Evolutionary conservation across 1,140 invertebrate genomes (phyloP).

Genomic region (Camponotus pennsylvanicus): DNA sequence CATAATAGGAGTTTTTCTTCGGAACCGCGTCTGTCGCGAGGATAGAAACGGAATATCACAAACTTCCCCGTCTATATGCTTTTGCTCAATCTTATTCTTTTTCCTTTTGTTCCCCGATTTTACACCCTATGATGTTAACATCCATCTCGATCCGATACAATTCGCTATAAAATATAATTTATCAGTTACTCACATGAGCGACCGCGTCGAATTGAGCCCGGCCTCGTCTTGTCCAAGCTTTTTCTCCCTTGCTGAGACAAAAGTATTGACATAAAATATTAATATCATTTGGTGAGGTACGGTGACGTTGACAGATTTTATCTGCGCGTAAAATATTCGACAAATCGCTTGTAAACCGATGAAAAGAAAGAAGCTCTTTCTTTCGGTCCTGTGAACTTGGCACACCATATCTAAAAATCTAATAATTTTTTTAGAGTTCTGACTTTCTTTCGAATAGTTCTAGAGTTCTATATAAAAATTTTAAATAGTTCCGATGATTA

Average conservation of each 20-base stretch:
- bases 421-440: too few relatives aligned
- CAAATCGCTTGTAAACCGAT: neutral
- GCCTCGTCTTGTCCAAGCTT: conserved; percentile 22
- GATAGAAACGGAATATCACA: neutral
- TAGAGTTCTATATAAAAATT: too few relatives aligned
- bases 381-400: too few relatives aligned
- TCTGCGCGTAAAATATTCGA: neutral
- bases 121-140: neutral
- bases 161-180: conserved; percentile 53
- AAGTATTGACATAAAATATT: conserved; percentile 59
- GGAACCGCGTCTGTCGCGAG: conserved; percentile 1
- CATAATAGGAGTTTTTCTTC: neutral
- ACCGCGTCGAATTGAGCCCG: conserved; percentile 39
- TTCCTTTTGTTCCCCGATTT: neutral
- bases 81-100: conserved; percentile 29
- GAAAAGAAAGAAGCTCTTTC: neutral
- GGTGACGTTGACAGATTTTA: conserved; percentile 27
- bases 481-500: too few relatives aligned
- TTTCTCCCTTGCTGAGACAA: conserved; percentile 9
- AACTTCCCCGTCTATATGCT: neutral
- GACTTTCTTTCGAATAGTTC: too few relatives aligned
- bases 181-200: conserved; percentile 58
- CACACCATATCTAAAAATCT: too few relatives aligned
- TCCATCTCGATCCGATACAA: conserved; percentile 40
- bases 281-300: conserved; percentile 17